Conservation (phyloP, 37 sponge, comb jelly and placozoan species). For the Cladorhizidae sp. region DNA sequence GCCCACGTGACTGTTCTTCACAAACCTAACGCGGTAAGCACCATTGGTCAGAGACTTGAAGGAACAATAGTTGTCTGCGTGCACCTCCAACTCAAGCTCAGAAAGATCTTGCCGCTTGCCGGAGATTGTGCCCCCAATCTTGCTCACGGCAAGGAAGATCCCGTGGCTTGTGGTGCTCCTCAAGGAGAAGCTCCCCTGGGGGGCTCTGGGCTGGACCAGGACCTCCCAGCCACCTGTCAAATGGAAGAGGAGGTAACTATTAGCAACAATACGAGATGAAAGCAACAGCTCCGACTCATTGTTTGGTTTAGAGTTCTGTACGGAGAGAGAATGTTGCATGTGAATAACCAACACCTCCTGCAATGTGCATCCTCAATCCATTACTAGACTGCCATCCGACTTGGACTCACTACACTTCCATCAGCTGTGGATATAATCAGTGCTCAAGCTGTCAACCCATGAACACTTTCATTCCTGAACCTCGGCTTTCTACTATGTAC, state of each 20-base stretch:
- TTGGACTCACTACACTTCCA: no score
- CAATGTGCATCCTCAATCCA: no score
- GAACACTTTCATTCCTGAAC: no score
- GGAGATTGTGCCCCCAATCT: neutral
- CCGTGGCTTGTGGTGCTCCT: slow-evolving; percentile 33
- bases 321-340: no score
- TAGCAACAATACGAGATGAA: no score
- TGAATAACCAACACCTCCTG: no score
- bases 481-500: no score
- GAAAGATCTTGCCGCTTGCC: slow-evolving; percentile 28
- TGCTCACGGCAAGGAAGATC: slow-evolving; percentile 20
- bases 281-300: no score
- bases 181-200: slow-evolving; percentile 29
- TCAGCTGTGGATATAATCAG: no score
- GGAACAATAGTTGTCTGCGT: slow-evolving; percentile 70
- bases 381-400: no score
- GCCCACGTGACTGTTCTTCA: slow-evolving; percentile 13
- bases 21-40: slow-evolving; percentile 28
- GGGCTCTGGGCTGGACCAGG: slow-evolving; percentile 11
- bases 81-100: slow-evolving; percentile 22
- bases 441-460: no score
- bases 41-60: slow-evolving; percentile 44
- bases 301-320: no score
- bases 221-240: slow-evolving; percentile 38
- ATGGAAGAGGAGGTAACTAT: neutral